phyloP scores from a whole-genome alignment of 2,888 invertebrate genomes.

The Luperina nickerlii region DNA sequence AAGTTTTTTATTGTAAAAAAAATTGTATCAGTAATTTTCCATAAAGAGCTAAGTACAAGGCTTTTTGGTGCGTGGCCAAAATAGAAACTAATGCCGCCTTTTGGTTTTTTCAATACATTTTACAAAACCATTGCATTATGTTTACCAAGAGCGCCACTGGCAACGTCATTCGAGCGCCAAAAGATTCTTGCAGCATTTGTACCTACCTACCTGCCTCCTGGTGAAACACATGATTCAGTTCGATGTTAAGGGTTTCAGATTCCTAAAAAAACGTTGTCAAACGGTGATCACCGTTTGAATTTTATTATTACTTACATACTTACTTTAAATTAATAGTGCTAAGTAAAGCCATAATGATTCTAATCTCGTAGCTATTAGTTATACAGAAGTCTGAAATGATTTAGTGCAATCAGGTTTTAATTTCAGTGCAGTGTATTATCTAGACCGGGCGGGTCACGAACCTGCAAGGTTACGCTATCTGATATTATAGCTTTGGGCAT shows the following conservation, averaged over 20 bases:
- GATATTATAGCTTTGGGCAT: slow-evolving; percentile 39
- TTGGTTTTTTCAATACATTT: background rate
- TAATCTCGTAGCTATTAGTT: slow-evolving; percentile 48
- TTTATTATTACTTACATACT: background rate
- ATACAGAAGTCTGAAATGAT: slow-evolving; percentile 50
- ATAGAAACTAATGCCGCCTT: background rate
- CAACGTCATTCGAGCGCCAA: background rate
- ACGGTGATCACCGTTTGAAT: background rate
- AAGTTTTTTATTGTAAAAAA: background rate
- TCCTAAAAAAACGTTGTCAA: background rate
- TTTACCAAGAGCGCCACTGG: background rate
- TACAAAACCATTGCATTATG: background rate
- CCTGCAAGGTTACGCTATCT: slow-evolving; percentile 41
- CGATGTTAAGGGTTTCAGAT: background rate
- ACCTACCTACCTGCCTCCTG: background rate
- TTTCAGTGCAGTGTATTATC: slow-evolving; percentile 41
- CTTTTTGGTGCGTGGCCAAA: background rate
- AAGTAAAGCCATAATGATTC: slow-evolving; percentile 16
- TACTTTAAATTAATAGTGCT: background rate
- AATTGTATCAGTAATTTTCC: background rate
- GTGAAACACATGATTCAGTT: background rate
- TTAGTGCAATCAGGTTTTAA: slow-evolving; percentile 37
- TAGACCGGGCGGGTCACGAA: slow-evolving; percentile 59
- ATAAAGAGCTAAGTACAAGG: background rate
- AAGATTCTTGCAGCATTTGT: background rate